A percentile compares a stretch with the other conserved stretches of the same genome.
Evolutionary conservation across 2,113 vertebrate species (phyloP).

Genomic region (Phylloscopus whistleri): DNA sequence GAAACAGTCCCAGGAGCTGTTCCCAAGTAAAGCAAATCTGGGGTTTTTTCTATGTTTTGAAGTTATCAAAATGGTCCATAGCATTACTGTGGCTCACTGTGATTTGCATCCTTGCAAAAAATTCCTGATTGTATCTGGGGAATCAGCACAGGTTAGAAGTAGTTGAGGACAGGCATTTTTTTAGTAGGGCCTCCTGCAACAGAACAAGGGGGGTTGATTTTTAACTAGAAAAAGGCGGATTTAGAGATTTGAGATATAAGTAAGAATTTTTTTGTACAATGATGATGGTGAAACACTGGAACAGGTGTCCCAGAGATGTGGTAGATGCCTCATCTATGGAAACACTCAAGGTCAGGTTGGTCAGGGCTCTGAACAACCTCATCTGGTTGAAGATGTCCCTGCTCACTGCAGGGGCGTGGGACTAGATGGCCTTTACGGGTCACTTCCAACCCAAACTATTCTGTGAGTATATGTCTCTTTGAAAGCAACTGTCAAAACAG

Average conservation of each 20-base stretch:
- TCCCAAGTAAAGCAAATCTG: background rate
- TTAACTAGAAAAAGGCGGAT: background rate
- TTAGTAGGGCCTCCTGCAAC: background rate
- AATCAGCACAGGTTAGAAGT: background rate
- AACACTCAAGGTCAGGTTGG: background rate
- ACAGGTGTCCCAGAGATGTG: background rate
- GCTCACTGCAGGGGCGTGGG: rapidly evolving
- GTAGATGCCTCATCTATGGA: background rate
- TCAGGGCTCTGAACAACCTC: rapidly evolving
- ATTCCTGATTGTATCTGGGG: background rate
- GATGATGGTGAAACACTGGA: background rate
- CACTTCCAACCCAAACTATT: background rate
- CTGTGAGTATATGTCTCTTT: background rate
- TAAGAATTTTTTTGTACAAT: background rate
- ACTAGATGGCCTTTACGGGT: background rate
- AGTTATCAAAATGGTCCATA: background rate
- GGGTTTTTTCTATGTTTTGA: background rate
- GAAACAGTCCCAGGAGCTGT: background rate
- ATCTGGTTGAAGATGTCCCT: background rate
- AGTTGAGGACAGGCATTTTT: background rate
- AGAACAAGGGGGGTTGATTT: background rate
- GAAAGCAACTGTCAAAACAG: background rate
- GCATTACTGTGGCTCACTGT: background rate
- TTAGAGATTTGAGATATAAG: background rate
- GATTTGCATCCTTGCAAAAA: background rate